These are phyloP conservation scores for Orthosia gothica DNA, from an alignment of 2,888 invertebrate genomes.

Conservation along the genomic window DNA sequence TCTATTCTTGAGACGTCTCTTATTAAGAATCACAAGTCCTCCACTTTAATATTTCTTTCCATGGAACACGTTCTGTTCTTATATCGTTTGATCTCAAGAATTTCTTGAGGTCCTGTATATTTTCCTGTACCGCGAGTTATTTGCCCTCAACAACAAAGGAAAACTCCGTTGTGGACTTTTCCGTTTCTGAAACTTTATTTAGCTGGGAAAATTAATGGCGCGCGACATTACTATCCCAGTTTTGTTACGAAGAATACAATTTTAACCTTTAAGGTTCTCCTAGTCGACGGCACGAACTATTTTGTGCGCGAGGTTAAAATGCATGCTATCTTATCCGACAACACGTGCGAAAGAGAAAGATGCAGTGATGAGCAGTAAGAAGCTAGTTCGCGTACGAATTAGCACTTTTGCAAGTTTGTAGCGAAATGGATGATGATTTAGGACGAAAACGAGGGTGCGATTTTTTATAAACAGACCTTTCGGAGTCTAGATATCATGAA, in stretches of 20 bases:
- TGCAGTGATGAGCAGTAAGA: too few relatives aligned
- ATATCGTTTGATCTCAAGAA: conserved; percentile 65
- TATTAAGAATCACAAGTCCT: conserved; percentile 17
- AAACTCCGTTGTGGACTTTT: conserved; percentile 68
- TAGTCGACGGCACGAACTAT: too few relatives aligned
- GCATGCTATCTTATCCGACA: too few relatives aligned
- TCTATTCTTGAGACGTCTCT: neutral
- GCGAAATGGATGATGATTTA: too few relatives aligned
- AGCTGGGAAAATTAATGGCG: conserved; percentile 67
- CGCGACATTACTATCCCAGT: conserved; percentile 65
- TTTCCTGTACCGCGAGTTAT: conserved; percentile 67
- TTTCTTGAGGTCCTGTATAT: conserved; percentile 59
- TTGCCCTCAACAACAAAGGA: conserved; percentile 66
- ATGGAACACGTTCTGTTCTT: conserved; percentile 54
- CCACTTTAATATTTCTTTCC: conserved; percentile 46
- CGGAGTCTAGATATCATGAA: too few relatives aligned
- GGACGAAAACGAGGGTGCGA: too few relatives aligned
- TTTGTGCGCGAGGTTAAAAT: too few relatives aligned
- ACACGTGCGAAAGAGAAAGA: too few relatives aligned
- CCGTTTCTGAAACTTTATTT: conserved; percentile 71
- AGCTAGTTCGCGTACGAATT: too few relatives aligned
- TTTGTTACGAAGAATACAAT: conserved; percentile 56
- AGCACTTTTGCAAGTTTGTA: too few relatives aligned
- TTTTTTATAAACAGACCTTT: too few relatives aligned
- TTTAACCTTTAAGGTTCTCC: conserved; percentile 58